phyloP scores from a whole-genome alignment of 2,888 invertebrate genomes.

The Lasioglossum figueresi region DNA sequence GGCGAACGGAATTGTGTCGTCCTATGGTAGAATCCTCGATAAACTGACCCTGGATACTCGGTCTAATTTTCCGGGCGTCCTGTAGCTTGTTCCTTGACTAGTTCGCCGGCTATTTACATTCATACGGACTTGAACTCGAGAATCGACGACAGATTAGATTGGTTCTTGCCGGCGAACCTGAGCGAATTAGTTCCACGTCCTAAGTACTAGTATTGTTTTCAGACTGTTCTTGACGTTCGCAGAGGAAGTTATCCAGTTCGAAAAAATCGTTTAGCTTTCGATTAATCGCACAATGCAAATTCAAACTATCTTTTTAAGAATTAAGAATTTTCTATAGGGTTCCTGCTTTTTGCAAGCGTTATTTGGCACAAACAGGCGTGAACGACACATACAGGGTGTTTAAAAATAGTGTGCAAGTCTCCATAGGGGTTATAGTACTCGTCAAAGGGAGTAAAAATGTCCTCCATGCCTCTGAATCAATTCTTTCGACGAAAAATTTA shows the following conservation, averaged over 20 bases:
- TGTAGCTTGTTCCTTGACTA: constrained; percentile 22
- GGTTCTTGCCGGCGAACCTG: neutral
- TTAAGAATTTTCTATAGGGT: neutral
- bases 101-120: constrained; percentile 2
- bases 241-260: neutral
- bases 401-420: too few species aligned
- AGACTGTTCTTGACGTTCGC: neutral
- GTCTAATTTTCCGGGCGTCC: constrained; percentile 56
- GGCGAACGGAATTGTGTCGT: constrained; percentile 45
- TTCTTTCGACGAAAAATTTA: too few species aligned
- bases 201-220: neutral
- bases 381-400: too few species aligned
- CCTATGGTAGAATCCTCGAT: constrained; percentile 3
- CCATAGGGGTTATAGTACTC: too few species aligned
- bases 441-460: too few species aligned
- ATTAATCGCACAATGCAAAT: too few species aligned
- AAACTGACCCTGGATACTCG: constrained; percentile 28
- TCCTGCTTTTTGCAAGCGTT: neutral
- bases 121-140: neutral
- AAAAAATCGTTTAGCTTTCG: neutral
- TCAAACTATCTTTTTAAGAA: too few species aligned
- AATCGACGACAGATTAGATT: neutral
- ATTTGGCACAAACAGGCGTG: neutral
- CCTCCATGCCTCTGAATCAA: too few species aligned
- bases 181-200: neutral